These are phyloP conservation scores for Megatriorchis doriae DNA, from an alignment of 2,113 vertebrate species.

Conservation along the genomic window DNA sequence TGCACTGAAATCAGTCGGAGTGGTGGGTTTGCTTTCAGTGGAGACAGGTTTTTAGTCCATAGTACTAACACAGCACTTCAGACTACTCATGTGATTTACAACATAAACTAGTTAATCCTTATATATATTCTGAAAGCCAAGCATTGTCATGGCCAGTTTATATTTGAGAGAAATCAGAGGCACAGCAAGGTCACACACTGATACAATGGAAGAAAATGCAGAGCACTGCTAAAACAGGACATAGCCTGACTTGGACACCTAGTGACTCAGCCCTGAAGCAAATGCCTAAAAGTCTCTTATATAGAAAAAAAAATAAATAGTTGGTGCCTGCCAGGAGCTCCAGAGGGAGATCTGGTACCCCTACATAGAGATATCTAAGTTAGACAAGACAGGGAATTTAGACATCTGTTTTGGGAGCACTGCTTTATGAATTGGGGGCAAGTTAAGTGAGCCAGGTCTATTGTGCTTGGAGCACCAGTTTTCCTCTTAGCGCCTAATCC, in stretches of 20 bases:
- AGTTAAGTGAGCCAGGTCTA: neutral
- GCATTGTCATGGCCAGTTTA: neutral
- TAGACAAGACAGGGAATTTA: neutral
- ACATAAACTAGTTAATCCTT: neutral
- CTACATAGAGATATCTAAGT: neutral
- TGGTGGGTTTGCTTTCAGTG: neutral
- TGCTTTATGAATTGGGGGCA: neutral
- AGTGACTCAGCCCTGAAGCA: neutral
- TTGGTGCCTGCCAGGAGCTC: neutral
- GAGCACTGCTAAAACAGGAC: neutral
- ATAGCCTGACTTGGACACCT: neutral
- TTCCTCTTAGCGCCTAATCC: neutral
- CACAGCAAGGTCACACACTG: neutral
- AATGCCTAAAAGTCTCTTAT: neutral
- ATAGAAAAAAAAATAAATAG: neutral
- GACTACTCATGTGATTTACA: neutral
- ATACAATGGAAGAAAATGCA: neutral
- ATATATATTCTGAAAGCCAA: neutral
- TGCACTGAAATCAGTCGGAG: neutral
- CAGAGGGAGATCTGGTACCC: neutral
- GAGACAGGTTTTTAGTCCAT: neutral
- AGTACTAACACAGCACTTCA: neutral
- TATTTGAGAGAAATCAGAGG: neutral
- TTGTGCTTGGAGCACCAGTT: neutral
- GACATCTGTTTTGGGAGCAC: neutral